Evolutionary conservation across 2,113 vertebrate genomes (phyloP).

Genomic region (Centropristis striata): DNA sequence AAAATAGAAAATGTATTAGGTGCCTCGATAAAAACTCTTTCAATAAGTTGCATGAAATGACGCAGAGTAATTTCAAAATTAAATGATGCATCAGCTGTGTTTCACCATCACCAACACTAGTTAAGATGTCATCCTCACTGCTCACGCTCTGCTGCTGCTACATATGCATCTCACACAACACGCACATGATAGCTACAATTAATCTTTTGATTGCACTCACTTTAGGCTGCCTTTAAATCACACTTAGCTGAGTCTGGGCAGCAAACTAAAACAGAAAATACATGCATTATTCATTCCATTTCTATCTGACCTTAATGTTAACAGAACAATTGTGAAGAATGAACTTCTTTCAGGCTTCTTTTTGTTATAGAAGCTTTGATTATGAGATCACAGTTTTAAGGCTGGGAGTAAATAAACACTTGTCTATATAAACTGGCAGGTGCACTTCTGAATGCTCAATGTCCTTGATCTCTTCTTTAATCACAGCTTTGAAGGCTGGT

Average conservation of each 20-base stretch:
- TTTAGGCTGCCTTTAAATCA: slow-evolving; percentile 22
- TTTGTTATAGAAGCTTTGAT: not conserved
- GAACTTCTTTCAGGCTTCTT: not conserved
- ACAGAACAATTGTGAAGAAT: not conserved
- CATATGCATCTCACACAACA: slow-evolving; percentile 25
- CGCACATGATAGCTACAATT: slow-evolving; percentile 1
- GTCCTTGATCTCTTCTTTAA: not conserved
- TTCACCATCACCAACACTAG: not conserved
- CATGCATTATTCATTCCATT: slow-evolving; percentile 50
- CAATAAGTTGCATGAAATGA: not conserved
- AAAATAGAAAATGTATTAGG: not conserved
- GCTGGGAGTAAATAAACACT: not conserved
- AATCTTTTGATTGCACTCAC: slow-evolving; percentile 31
- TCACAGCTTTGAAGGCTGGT: not conserved
- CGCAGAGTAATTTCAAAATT: not conserved
- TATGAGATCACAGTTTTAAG: not conserved
- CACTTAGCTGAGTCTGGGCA: not conserved
- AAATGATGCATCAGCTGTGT: not conserved
- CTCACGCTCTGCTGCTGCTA: slow-evolving; percentile 15
- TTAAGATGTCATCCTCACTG: slow-evolving; percentile 17
- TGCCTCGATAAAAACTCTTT: not conserved
- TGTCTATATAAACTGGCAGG: not conserved
- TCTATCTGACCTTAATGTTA: slow-evolving; percentile 17
- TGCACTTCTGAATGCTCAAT: not conserved
- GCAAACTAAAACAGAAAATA: not conserved